Conservation (phyloP, 2,797 vertebrate species). For the Coregonus suidteri region DNA sequence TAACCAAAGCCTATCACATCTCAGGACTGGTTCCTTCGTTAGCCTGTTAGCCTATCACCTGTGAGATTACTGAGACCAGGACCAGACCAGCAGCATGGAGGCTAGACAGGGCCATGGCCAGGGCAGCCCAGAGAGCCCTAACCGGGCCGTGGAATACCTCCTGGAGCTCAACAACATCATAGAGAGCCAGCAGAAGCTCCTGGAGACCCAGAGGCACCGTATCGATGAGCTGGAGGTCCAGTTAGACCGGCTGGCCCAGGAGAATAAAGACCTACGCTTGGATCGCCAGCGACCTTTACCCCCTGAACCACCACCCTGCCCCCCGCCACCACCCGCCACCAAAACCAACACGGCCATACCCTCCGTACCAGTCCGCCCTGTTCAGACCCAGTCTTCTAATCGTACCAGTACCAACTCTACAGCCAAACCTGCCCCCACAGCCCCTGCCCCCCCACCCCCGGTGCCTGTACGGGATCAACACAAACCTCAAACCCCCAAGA, state of each 20-base stretch:
- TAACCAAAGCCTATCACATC: no score
- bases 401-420: conserved; percentile 46
- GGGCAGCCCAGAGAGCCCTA: conserved; percentile 83
- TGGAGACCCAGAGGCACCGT: conserved; percentile 86
- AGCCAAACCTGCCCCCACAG: conserved; percentile 36
- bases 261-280: conserved; percentile 87
- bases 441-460: conserved; percentile 57
- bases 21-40: neutral
- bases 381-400: conserved; percentile 32
- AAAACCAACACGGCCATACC: conserved; percentile 39
- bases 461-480: conserved; percentile 69
- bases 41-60: conserved; percentile 13
- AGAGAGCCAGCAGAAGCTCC: conserved; percentile 91
- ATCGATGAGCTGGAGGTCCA: conserved; percentile 91
- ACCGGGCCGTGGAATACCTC: conserved; percentile 90
- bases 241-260: conserved; percentile 86
- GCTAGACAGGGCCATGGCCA: conserved; percentile 60
- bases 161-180: conserved; percentile 95
- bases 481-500: conserved; percentile 50
- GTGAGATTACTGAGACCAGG: neutral
- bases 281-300: conserved; percentile 68
- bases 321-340: conserved; percentile 56
- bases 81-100: conserved; percentile 58
- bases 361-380: conserved; percentile 17
- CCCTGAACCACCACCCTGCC: conserved; percentile 67